phyloP scores from a whole-genome alignment of 2,113 vertebrate genomes.

The Porphyrio hochstetteri region DNA sequence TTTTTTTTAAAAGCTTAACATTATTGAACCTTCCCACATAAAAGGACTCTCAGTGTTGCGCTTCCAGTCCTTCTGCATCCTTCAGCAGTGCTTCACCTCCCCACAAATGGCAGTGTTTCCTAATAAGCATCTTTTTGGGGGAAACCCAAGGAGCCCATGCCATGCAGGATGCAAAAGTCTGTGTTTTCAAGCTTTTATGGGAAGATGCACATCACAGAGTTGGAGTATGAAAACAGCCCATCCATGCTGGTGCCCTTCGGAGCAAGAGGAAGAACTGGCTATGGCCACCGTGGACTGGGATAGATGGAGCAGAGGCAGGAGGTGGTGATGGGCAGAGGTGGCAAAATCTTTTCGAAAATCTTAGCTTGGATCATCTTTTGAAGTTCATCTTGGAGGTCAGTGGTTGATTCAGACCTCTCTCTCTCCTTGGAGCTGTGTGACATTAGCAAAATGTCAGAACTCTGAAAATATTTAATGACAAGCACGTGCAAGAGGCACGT shows the following conservation, averaged over 20 bases:
- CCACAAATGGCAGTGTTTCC: background rate
- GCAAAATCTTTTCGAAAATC: background rate
- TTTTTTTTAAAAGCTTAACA: background rate
- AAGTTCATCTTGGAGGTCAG: background rate
- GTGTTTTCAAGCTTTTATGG: background rate
- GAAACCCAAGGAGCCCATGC: background rate
- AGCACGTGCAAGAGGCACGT: background rate
- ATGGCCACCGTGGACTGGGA: too few species aligned
- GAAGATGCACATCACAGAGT: background rate
- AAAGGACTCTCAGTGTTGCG: background rate
- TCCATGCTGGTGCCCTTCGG: background rate
- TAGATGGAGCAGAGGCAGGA: background rate
- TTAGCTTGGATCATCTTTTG: background rate
- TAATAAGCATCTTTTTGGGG: background rate
- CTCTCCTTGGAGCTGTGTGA: background rate
- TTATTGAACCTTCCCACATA: background rate
- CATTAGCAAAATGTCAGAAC: background rate
- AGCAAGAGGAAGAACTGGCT: background rate
- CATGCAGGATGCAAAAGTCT: accelerated
- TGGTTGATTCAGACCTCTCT: background rate
- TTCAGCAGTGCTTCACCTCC: background rate
- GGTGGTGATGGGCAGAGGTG: background rate
- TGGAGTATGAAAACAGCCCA: background rate
- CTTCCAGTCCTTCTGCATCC: background rate
- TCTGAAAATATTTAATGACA: background rate